Evolutionary conservation across 2,797 vertebrate species (phyloP).

Genomic region (Vultur gryphus): DNA sequence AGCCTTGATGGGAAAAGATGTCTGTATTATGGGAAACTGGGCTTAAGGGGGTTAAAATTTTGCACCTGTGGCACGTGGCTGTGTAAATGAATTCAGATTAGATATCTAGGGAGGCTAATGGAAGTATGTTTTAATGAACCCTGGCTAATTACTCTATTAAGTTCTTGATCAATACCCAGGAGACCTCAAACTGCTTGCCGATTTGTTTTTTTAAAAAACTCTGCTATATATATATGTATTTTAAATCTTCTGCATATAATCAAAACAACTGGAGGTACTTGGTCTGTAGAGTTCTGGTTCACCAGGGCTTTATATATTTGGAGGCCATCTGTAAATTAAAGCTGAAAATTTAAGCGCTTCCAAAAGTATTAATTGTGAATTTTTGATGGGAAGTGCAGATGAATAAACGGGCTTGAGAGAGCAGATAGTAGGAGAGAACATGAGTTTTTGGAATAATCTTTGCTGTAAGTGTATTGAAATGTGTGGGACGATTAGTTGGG

Average conservation of each 20-base stretch:
- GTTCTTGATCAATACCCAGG: slow-evolving; percentile 37
- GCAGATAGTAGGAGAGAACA: background rate
- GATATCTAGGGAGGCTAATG: slow-evolving; percentile 1
- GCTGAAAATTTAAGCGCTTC: background rate
- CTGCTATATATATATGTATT: background rate
- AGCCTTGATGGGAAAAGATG: background rate
- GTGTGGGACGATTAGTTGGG: background rate
- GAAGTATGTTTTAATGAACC: slow-evolving; percentile 38
- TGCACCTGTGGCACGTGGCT: background rate
- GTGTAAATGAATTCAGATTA: slow-evolving; percentile 28
- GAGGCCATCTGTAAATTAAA: background rate
- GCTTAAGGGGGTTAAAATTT: background rate
- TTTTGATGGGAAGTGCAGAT: background rate
- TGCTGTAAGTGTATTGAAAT: background rate
- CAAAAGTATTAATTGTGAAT: background rate
- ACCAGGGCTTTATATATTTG: background rate
- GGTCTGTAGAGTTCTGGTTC: background rate
- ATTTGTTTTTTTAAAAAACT: background rate
- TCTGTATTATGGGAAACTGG: background rate
- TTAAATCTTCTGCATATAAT: background rate
- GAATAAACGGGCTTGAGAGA: background rate
- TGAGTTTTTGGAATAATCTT: background rate
- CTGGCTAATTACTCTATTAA: slow-evolving; percentile 44
- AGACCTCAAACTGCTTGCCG: background rate
- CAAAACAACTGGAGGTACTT: background rate